phyloP scores from a whole-genome alignment of 2,113 vertebrate genomes.

The Chamaea fasciata region DNA sequence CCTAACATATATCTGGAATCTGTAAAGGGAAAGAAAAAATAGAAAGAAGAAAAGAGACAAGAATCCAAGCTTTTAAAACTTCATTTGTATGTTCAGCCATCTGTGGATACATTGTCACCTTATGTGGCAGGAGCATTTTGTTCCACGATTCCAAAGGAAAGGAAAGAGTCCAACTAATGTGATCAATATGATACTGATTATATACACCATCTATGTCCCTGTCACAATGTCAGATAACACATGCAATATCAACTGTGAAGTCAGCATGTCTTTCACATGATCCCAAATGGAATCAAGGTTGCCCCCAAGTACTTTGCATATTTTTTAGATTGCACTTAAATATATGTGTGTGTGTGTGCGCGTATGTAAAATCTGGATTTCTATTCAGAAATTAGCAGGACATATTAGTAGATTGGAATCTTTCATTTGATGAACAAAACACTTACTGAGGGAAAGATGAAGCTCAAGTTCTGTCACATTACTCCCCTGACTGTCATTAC shows the following conservation, averaged over 20 bases:
- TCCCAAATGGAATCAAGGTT: background rate
- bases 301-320: background rate
- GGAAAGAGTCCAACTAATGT: background rate
- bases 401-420: background rate
- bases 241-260: background rate
- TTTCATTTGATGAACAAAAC: background rate
- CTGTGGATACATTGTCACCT: background rate
- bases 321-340: background rate
- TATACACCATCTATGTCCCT: background rate
- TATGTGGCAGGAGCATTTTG: background rate
- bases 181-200: background rate
- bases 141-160: background rate
- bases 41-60: no score
- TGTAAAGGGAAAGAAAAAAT: background rate
- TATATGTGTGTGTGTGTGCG: no score
- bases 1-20: background rate
- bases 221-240: background rate
- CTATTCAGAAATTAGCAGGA: background rate
- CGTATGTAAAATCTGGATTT: background rate
- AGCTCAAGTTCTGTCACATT: background rate
- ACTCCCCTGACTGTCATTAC: background rate
- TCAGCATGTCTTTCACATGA: background rate
- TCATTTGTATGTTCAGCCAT: background rate
- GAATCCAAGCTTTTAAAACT: background rate
- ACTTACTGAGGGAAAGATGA: background rate